Conservation (phyloP, 2,888 invertebrate genomes). For the Apamea anceps region DNA sequence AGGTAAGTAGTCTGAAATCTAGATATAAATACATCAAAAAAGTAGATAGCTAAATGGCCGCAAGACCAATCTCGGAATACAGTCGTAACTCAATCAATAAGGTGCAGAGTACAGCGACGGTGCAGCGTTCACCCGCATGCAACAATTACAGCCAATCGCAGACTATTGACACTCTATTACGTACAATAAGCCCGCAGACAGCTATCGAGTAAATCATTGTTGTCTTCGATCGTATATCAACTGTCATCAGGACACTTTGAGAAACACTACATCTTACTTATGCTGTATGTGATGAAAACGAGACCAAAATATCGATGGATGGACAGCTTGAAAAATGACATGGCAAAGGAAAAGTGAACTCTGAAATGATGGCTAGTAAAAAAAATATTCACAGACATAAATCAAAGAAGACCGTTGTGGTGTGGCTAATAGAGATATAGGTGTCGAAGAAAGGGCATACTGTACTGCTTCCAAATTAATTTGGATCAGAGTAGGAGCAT, state of each 20-base stretch:
- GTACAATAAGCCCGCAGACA: slow-evolving; percentile 42
- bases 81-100: slow-evolving; percentile 15
- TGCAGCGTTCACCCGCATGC: slow-evolving; percentile 50
- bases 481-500: background rate
- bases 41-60: background rate
- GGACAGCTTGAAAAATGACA: background rate
- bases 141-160: slow-evolving; percentile 62
- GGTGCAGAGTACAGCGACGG: background rate
- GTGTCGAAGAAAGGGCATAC: background rate
- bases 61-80: background rate
- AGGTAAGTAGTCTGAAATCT: too few relatives aligned
- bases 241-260: background rate
- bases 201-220: slow-evolving; percentile 40
- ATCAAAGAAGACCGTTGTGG: background rate
- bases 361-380: background rate
- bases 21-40: background rate
- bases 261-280: background rate
- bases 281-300: background rate
- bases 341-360: background rate
- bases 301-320: background rate
- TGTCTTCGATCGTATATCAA: slow-evolving; percentile 20
- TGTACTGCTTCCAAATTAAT: background rate
- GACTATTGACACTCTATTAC: slow-evolving; percentile 59
- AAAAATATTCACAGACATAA: background rate
- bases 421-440: background rate